These are phyloP conservation scores for Athene noctua DNA, from an alignment of 2,113 vertebrate genomes.

Conservation along the genomic window DNA sequence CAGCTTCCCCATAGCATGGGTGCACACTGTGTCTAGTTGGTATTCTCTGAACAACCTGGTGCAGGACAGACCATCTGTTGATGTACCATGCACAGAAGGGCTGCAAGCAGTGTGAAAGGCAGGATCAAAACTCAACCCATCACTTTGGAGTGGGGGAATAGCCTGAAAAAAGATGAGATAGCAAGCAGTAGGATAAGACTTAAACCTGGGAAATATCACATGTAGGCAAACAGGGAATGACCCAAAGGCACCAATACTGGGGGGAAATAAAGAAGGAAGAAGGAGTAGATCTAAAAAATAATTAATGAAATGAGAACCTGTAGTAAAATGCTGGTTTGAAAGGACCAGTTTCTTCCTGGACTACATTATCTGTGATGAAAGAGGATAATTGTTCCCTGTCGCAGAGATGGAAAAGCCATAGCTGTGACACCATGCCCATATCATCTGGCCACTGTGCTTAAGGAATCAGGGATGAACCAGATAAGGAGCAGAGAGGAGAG, in stretches of 20 bases:
- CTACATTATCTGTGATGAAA: neutral
- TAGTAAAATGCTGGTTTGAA: neutral
- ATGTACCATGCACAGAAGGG: neutral
- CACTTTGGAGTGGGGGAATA: neutral
- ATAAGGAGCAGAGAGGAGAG: neutral
- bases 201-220: neutral
- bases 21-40: neutral
- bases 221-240: neutral
- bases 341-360: neutral
- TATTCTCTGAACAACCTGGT: neutral
- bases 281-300: neutral
- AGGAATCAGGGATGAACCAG: neutral
- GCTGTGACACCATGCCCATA: accelerated
- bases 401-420: neutral
- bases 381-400: neutral
- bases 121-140: neutral
- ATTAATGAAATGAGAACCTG: neutral
- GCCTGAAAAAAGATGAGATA: neutral
- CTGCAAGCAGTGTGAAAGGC: neutral
- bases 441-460: neutral
- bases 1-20: neutral
- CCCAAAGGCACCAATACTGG: neutral
- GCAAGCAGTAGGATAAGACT: neutral
- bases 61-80: neutral
- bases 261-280: neutral